Evolutionary conservation across 1,140 invertebrate genomes (phyloP).

Genomic region (Lordiphosa mommai): DNA sequence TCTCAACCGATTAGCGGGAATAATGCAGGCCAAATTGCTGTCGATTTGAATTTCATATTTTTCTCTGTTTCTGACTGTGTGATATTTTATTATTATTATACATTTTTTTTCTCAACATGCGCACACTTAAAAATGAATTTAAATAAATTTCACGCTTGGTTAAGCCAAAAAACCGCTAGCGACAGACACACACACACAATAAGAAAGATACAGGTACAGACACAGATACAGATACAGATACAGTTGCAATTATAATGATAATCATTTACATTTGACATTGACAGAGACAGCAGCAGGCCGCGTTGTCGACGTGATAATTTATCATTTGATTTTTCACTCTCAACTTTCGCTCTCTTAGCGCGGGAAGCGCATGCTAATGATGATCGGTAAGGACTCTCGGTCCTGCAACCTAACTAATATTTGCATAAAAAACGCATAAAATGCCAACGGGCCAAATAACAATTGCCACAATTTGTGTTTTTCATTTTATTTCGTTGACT

Average conservation of each 20-base stretch:
- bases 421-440: conserved; percentile 75
- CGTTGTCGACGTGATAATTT: conserved; percentile 51
- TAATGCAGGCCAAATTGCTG: neutral
- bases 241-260: conserved; percentile 72
- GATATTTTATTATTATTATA: conserved; percentile 31
- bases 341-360: conserved; percentile 17
- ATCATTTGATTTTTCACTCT: conserved; percentile 63
- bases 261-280: conserved; percentile 77
- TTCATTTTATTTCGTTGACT: conserved; percentile 29
- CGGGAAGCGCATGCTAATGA: conserved; percentile 46
- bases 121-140: conserved; percentile 77
- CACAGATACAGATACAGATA: conserved; percentile 15
- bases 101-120: conserved; percentile 55
- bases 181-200: conserved; percentile 24
- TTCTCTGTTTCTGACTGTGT: conserved; percentile 1
- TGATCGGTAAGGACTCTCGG: conserved; percentile 27
- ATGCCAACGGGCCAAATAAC: conserved; percentile 19
- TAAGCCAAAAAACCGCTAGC: conserved; percentile 49
- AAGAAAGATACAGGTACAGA: conserved; percentile 7
- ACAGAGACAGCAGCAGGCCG: conserved; percentile 7
- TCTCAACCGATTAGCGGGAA: too few relatives aligned
- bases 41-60: conserved; percentile 25
- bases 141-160: conserved; percentile 78
- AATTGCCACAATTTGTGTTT: conserved; percentile 34
- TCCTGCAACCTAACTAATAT: conserved; percentile 36